A percentile compares a stretch with the other conserved stretches of the same genome.
These are phyloP conservation scores for Dasysyrphus tricinctus DNA, from an alignment of 2,888 invertebrate genomes.

Conservation along the genomic window DNA sequence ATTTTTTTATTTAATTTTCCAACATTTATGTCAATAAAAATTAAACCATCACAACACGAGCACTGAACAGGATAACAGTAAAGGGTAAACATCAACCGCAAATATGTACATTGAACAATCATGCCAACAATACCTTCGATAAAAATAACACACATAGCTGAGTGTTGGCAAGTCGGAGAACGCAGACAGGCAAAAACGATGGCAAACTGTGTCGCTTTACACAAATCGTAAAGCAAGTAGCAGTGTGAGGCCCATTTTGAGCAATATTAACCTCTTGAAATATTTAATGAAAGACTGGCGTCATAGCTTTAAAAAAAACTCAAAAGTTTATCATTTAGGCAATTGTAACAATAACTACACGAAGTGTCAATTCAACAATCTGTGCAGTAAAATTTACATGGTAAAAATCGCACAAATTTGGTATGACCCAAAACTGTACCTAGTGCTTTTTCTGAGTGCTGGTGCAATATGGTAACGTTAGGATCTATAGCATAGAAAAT, in stretches of 20 bases:
- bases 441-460: no score
- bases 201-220: background rate
- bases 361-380: no score
- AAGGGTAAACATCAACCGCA: constrained; percentile 33
- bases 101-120: constrained; percentile 37
- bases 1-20: constrained; percentile 23
- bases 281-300: background rate
- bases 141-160: constrained; percentile 21
- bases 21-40: constrained; percentile 44
- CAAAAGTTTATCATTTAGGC: no score
- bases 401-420: no score
- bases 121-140: constrained; percentile 28
- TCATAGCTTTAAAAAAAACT: no score
- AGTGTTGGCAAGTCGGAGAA: constrained; percentile 16
- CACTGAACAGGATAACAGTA: constrained; percentile 25
- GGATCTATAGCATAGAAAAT: no score
- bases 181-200: constrained; percentile 1
- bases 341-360: no score
- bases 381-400: no score
- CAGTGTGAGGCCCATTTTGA: background rate
- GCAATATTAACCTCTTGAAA: background rate
- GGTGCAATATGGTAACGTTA: no score
- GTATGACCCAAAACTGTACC: no score
- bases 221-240: background rate
- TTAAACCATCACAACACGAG: constrained; percentile 45